These are phyloP conservation scores for Panopea generosa DNA, from an alignment of 2,888 invertebrate species.

Conservation along the genomic window DNA sequence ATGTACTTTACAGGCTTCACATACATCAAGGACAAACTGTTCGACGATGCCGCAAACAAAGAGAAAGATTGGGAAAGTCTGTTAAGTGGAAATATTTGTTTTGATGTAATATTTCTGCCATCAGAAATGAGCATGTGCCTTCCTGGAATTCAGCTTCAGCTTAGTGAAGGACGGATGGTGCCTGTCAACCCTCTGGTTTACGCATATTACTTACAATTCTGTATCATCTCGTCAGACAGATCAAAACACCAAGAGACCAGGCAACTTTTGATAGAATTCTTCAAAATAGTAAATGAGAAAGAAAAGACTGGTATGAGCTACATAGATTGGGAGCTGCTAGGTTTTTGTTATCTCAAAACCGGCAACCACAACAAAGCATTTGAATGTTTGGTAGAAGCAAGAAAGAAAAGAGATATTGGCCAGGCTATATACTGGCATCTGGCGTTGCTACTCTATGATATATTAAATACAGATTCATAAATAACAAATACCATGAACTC, in stretches of 20 bases:
- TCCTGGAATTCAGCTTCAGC: slow-evolving; percentile 10
- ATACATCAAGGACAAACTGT: background rate
- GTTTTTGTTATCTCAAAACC: background rate
- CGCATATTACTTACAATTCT: slow-evolving; percentile 6
- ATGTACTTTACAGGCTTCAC: slow-evolving; percentile 5
- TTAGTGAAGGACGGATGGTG: background rate
- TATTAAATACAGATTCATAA: no score
- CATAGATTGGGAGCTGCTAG: slow-evolving; percentile 4
- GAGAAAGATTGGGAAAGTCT: background rate
- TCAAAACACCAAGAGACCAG: background rate
- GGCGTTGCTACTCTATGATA: background rate
- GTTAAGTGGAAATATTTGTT: background rate
- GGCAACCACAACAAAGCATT: background rate
- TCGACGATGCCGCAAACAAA: slow-evolving; percentile 5
- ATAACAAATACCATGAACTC: no score
- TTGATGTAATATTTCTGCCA: slow-evolving; percentile 18
- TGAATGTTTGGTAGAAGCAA: background rate
- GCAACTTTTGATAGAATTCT: background rate
- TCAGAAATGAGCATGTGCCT: background rate
- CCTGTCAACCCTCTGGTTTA: slow-evolving; percentile 3
- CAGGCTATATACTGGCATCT: slow-evolving; percentile 6
- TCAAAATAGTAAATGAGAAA: background rate
- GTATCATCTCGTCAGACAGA: background rate
- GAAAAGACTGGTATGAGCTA: background rate
- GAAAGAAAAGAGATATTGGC: background rate